Percentiles rank a stretch among this genome's conserved stretches.
Conservation (phyloP, 2,113 vertebrate genomes). For the Lasiurus borealis region DNA sequence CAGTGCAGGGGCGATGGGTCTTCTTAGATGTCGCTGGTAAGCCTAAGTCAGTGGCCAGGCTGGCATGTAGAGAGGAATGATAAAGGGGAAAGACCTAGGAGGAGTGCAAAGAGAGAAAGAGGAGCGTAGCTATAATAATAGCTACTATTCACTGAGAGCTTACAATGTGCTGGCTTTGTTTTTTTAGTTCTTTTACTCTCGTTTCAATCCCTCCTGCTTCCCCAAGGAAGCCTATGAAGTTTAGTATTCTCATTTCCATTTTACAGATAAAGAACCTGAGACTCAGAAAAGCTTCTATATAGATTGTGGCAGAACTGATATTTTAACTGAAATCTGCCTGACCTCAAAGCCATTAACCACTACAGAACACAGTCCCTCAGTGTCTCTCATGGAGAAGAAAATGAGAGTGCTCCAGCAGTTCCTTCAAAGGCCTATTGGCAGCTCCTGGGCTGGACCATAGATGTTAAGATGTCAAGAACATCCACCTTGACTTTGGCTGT, state of each 20-base stretch:
- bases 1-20: background rate
- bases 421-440: background rate
- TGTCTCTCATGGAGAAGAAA: background rate
- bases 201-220: background rate
- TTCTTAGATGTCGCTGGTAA: background rate
- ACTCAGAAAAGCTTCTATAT: background rate
- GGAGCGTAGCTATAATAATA: background rate
- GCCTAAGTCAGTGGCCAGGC: background rate
- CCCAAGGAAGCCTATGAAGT: background rate
- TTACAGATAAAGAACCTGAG: background rate
- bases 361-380: background rate
- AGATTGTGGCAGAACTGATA: background rate
- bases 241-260: background rate
- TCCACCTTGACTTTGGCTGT: background rate
- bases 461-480: background rate
- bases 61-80: rapidly evolving
- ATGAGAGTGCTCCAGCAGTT: background rate
- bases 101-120: background rate
- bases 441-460: background rate
- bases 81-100: background rate
- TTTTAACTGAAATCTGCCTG: background rate
- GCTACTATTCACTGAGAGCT: background rate
- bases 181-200: background rate
- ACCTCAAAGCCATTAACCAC: background rate
- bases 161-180: background rate